Conservation (phyloP, 2,113 vertebrate species). For the chimpanzee (Pan troglodytes) region DNA sequence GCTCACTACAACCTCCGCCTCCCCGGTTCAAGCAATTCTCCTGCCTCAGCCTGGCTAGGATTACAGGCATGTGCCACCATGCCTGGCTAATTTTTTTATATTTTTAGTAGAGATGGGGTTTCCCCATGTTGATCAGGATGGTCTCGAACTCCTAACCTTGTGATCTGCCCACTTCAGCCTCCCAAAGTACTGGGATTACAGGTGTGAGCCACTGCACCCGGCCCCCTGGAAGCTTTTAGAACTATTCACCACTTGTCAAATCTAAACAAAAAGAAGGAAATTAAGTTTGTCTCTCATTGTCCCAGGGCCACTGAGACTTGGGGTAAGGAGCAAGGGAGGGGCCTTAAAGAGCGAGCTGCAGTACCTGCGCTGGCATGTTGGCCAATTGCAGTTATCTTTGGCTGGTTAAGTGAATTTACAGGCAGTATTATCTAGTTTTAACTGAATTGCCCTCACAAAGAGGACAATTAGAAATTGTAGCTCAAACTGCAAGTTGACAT, state of each 20-base stretch:
- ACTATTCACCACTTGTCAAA: not conserved
- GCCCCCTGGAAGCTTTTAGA: not conserved
- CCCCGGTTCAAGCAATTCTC: not conserved
- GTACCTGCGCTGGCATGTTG: rapidly evolving
- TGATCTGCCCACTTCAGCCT: no score
- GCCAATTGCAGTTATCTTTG: not conserved
- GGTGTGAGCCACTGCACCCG: no score
- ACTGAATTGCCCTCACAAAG: constrained; percentile 41
- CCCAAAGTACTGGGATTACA: no score
- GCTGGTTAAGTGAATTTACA: not conserved
- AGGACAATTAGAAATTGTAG: constrained; percentile 59
- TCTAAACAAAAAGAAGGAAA: not conserved
- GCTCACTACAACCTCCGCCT: not conserved
- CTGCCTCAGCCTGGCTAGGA: not conserved
- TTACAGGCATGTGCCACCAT: not conserved
- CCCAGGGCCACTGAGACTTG: not conserved
- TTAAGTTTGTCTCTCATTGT: not conserved
- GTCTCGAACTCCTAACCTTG: not conserved
- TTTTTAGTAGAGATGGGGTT: not conserved
- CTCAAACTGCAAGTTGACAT: constrained; percentile 48
- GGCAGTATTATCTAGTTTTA: constrained; percentile 22
- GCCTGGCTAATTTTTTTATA: not conserved
- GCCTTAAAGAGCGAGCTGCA: rapidly evolving
- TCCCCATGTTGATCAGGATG: not conserved
- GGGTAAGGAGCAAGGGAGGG: rapidly evolving